Base-by-base conservation (phyloP, 37 sponge, comb jelly and placozoan genomes). In the Axinella damicornis region DNA sequence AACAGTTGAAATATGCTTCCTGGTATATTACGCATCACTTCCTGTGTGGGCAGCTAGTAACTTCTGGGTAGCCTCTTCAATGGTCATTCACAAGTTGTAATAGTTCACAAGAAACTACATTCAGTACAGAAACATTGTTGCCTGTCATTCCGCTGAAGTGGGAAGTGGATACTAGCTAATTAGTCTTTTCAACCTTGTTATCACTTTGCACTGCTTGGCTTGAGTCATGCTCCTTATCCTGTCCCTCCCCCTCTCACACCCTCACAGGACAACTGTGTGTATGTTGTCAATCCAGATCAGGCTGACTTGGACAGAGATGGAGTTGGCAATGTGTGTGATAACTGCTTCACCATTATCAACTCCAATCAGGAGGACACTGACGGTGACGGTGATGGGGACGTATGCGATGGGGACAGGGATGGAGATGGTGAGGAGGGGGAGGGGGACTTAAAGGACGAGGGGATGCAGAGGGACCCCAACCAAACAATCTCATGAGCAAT, bases 261-360 rank as follows among this genome's bases (percentile, higher is more conserved):
- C n/a, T n/a, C 54, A 2, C 85, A 79, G 85, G 95, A 95, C 39
- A 95, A 91, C 83, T 95, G 95, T 73, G 59, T 37, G 2, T 80
- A 55, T 56, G 57, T 68, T 0, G 32, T 14, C 40, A 95, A 95
- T 62, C 78, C 70, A 1, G 24, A 73, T 56, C 96, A 95, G 71
- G 14, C 0, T 0, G 95, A 97, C 54, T 28, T 35, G 4, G 97
- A 97, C 81, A 40, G 78, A 20, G 97, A 97, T 73, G 81, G 91
- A 1, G 41, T 87, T 66, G 93, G 93, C 27, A 89, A 97, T 80
- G 59, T 5, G 12, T 97, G 97, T 88, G 97, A 97, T 46, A 94
- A 92, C 81, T 98, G 98, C 57, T 77, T 61, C 54, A 15, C 5
- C 20, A 41, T 83, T 22, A 54, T 53, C 21, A 98, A 98, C 69